phyloP scores from a whole-genome alignment of 2,113 vertebrate genomes.

The Corythoichthys haematopterus region DNA sequence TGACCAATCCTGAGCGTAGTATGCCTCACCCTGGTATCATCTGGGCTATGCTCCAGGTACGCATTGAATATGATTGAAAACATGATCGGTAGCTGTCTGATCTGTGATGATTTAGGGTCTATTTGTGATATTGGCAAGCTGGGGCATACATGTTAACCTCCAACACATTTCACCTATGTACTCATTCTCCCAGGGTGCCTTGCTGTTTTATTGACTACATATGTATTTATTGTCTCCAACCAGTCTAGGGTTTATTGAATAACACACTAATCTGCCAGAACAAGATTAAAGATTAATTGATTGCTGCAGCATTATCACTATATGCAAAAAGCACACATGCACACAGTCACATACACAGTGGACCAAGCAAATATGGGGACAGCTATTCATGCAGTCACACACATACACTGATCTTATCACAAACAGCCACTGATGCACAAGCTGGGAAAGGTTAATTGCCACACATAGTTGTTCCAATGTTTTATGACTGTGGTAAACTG shows the following conservation, averaged over 20 bases:
- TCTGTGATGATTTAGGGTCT: neutral
- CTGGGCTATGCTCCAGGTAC: too few species aligned
- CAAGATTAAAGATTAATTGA: constrained; percentile 76
- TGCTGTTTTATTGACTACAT: constrained; percentile 68
- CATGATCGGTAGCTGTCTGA: too few species aligned
- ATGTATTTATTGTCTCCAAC: constrained; percentile 79
- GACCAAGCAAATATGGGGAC: constrained; percentile 20
- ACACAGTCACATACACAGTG: constrained; percentile 9
- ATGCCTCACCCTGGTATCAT: too few species aligned
- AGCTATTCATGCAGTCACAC: neutral
- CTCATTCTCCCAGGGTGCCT: constrained; percentile 48
- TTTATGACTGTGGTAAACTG: constrained; percentile 68
- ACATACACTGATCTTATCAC: constrained; percentile 25
- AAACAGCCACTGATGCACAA: constrained; percentile 40
- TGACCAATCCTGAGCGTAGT: too few species aligned
- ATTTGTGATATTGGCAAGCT: constrained; percentile 21
- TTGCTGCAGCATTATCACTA: constrained; percentile 45
- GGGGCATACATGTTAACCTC: constrained; percentile 18
- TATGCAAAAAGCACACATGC: constrained; percentile 6
- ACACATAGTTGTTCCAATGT: constrained; percentile 29
- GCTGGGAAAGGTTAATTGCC: constrained; percentile 69
- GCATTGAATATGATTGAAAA: too few species aligned
- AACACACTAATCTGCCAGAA: constrained; percentile 66
- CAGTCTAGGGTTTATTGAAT: constrained; percentile 76
- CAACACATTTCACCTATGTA: neutral